Percentiles rank a stretch among this genome's conserved stretches.
These are phyloP conservation scores for Sebastes melanostomus DNA, from an alignment of 2,797 vertebrate genomes.

Conservation along the genomic window DNA sequence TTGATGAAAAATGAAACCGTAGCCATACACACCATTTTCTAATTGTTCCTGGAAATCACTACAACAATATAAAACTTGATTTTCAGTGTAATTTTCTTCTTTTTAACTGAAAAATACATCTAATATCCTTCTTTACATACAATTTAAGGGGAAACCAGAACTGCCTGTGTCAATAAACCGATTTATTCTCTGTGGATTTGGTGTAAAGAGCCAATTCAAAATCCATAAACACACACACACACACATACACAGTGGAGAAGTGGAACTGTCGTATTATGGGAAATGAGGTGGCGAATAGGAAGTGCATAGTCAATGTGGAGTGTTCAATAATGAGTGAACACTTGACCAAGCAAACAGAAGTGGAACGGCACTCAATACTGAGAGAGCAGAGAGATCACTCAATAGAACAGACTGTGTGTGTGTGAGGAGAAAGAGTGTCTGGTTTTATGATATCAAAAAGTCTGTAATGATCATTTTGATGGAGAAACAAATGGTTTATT, in stretches of 20 bases:
- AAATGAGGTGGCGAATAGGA: constrained; percentile 13
- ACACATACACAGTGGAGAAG: neutral
- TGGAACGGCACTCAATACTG: constrained; percentile 9
- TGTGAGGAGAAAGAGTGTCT: neutral
- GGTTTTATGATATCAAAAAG: too few species aligned
- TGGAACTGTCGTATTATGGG: neutral
- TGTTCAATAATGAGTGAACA: constrained; percentile 29
- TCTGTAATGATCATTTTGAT: neutral
- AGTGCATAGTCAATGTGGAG: constrained; percentile 10
- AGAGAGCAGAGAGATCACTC: constrained; percentile 2
- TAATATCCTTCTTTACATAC: neutral
- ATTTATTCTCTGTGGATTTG: neutral
- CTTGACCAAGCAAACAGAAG: constrained; percentile 42
- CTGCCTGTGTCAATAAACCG: neutral
- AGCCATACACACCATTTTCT: too few species aligned
- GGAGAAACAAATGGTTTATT: neutral
- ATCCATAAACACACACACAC: neutral
- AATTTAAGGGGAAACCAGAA: neutral
- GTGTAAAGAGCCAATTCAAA: neutral
- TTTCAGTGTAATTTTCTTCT: neutral
- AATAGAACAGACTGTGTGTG: neutral
- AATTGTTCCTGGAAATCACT: too few species aligned
- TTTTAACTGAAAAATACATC: neutral
- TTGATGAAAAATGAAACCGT: neutral
- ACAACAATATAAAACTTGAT: neutral